Evolutionary conservation across 92 coral and sea anemone genomes (phyloP).

Genomic region (Heteractis magnifica): DNA sequence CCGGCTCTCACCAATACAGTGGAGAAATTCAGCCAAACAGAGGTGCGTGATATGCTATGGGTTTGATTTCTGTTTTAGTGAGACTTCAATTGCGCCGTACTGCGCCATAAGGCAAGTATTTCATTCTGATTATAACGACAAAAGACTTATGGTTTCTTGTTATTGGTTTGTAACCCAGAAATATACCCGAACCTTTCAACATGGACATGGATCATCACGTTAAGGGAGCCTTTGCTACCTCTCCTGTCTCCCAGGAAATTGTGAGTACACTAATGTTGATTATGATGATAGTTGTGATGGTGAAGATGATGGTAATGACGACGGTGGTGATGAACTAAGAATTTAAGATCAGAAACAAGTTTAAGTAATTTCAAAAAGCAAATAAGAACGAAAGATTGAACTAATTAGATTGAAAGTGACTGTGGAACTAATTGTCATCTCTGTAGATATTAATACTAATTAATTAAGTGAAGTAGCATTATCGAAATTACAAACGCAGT

Average conservation of each 20-base stretch:
- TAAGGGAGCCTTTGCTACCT: constrained; percentile 87
- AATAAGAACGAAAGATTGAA: too few species aligned
- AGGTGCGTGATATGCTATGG: not conserved
- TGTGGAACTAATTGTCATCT: too few species aligned
- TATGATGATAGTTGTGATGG: not conserved
- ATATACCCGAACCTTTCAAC: constrained; percentile 25
- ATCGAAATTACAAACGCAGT: too few species aligned
- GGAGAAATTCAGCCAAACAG: not conserved
- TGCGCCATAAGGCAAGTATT: too few species aligned
- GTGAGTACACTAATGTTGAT: constrained; percentile 45
- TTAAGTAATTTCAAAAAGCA: too few species aligned
- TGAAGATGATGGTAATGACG: not conserved
- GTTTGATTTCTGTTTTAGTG: not conserved
- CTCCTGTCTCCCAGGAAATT: constrained; percentile 48
- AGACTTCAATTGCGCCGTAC: too few species aligned
- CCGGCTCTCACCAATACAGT: constrained; percentile 14
- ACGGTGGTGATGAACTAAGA: not conserved
- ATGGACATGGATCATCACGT: constrained; percentile 37
- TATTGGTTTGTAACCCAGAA: constrained; percentile 9
- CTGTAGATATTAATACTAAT: too few species aligned
- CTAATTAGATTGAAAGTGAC: too few species aligned
- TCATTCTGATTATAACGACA: not conserved
- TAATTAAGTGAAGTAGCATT: too few species aligned
- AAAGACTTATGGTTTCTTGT: not conserved
- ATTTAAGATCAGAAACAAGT: too few species aligned